Evolutionary conservation across 2,113 vertebrate species (phyloP).

Genomic region (Amazona guildingii): DNA sequence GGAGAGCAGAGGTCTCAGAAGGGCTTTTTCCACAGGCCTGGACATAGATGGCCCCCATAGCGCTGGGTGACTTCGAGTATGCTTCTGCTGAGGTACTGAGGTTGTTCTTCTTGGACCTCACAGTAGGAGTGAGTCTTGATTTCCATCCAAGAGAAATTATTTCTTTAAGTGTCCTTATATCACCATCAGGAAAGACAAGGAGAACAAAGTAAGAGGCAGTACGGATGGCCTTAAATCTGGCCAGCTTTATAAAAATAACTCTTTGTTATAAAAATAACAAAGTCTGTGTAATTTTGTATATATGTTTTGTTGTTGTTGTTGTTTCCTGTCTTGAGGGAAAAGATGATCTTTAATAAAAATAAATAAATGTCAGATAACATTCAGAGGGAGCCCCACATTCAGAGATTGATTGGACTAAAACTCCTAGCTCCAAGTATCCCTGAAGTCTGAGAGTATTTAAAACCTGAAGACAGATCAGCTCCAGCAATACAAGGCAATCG

Average conservation of each 20-base stretch:
- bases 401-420: constrained; percentile 28
- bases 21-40: neutral
- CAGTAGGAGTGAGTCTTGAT: neutral
- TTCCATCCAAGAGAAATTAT: constrained; percentile 18
- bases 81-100: neutral
- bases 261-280: neutral
- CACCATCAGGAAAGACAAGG: constrained; percentile 51
- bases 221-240: constrained; percentile 1
- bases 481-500: neutral
- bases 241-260: constrained; percentile 48
- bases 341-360: constrained; percentile 51
- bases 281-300: constrained; percentile 46
- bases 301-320: neutral
- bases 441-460: constrained; percentile 39
- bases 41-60: neutral
- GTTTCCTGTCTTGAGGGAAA: constrained; percentile 15
- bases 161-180: constrained; percentile 41
- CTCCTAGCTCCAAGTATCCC: constrained; percentile 16
- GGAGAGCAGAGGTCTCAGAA: neutral
- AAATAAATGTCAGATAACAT: constrained; percentile 33
- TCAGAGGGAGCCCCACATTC: neutral
- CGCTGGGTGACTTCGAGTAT: neutral
- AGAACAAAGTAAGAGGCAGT: constrained; percentile 13
- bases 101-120: neutral
- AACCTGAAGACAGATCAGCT: constrained; percentile 11